Percentiles rank a stretch among this genome's conserved stretches.
Conservation (phyloP, 2,113 vertebrate genomes). For the Noctilio leporinus region DNA sequence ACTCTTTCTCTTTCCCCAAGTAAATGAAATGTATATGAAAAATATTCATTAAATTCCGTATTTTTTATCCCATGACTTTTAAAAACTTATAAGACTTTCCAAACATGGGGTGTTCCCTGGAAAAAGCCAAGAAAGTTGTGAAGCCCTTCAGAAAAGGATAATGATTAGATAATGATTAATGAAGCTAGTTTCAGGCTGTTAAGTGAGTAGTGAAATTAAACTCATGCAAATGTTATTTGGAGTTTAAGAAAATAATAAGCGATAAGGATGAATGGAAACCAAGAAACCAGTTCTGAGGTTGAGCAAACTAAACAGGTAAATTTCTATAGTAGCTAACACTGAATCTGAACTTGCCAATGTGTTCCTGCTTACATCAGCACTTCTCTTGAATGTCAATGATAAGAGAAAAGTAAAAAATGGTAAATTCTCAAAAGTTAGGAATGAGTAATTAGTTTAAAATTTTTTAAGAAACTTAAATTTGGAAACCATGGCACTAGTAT, state of each 20-base stretch:
- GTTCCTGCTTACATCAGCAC: background rate
- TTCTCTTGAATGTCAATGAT: background rate
- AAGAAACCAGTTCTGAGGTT: background rate
- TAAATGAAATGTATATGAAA: slow-evolving; percentile 68
- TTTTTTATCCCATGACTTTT: slow-evolving; percentile 63
- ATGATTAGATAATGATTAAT: background rate
- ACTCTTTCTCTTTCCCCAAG: slow-evolving; percentile 58
- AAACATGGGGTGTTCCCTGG: background rate
- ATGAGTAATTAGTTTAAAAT: background rate
- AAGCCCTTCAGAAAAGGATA: background rate
- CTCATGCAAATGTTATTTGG: background rate
- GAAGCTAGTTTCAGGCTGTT: background rate
- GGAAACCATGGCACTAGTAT: rapidly evolving
- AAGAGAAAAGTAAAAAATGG: background rate
- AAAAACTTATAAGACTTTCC: slow-evolving; percentile 32
- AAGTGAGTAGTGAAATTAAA: background rate
- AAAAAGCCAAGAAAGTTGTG: background rate
- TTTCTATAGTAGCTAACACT: too few relatives aligned
- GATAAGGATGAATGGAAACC: background rate
- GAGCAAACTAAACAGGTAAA: background rate
- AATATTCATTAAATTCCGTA: slow-evolving; percentile 67
- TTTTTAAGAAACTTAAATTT: background rate
- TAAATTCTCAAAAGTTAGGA: background rate
- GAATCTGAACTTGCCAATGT: too few relatives aligned
- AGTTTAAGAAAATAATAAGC: background rate